Evolutionary conservation across 2,113 vertebrate genomes (phyloP).

Genomic region (Progne subis): DNA sequence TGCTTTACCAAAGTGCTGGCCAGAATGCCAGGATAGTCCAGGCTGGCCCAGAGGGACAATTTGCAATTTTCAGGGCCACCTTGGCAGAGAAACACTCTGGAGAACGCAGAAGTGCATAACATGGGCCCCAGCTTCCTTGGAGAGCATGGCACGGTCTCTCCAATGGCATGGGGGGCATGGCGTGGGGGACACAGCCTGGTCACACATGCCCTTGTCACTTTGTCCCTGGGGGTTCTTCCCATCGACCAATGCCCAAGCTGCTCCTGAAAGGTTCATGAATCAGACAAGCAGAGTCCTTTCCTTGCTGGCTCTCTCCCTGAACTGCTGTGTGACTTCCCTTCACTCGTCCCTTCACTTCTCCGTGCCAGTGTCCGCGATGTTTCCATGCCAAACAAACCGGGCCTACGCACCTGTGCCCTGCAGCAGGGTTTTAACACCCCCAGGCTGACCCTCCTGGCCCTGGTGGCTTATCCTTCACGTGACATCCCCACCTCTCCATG

Average conservation of each 20-base stretch:
- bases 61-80: neutral
- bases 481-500: neutral
- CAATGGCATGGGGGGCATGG: neutral
- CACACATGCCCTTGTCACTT: neutral
- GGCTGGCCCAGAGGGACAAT: neutral
- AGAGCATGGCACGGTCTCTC: neutral
- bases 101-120: neutral
- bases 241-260: neutral
- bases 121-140: neutral
- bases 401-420: neutral
- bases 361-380: accelerated
- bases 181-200: neutral
- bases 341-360: neutral
- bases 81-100: neutral
- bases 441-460: neutral
- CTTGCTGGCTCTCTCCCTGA: neutral
- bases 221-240: neutral
- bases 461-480: neutral
- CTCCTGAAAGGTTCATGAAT: neutral
- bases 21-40: neutral
- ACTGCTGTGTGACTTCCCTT: neutral
- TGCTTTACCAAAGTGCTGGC: neutral
- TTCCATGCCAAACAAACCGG: neutral
- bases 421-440: neutral
- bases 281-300: neutral